Percentiles rank a stretch among this genome's conserved stretches.
These are phyloP conservation scores for Ceratina calcarata DNA, from an alignment of 1,140 invertebrate species.

Conservation along the genomic window DNA sequence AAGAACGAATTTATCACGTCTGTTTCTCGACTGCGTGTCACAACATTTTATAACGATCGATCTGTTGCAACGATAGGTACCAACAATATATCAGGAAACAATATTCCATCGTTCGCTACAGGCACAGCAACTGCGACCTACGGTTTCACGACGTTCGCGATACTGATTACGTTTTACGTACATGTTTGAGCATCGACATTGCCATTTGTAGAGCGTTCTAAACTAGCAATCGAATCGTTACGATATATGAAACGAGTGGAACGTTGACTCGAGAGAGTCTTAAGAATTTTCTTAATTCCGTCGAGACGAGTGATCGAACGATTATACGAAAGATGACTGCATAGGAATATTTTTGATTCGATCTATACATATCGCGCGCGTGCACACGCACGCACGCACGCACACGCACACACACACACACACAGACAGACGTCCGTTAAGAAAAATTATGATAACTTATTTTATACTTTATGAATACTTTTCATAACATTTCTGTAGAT, in stretches of 20 bases:
- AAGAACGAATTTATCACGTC: neutral
- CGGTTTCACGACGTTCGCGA: slow-evolving; percentile 22
- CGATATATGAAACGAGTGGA: neutral
- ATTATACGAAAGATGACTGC: neutral
- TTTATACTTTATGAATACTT: neutral
- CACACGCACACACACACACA: too few relatives aligned
- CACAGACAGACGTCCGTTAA: neutral
- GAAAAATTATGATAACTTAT: neutral
- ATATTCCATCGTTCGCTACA: slow-evolving; percentile 54
- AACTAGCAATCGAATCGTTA: slow-evolving; percentile 36
- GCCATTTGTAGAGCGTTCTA: neutral
- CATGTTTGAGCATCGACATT: neutral
- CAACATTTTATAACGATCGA: slow-evolving; percentile 2
- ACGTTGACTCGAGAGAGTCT: neutral
- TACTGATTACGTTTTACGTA: neutral
- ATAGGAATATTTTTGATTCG: neutral
- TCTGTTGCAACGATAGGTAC: slow-evolving; percentile 39
- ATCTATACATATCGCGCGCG: neutral
- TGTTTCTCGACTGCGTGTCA: slow-evolving; percentile 6
- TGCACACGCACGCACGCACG: too few relatives aligned
- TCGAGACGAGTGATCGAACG: neutral
- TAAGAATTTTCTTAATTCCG: neutral
- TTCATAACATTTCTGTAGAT: slow-evolving; percentile 24
- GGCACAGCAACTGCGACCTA: slow-evolving; percentile 22
- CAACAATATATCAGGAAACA: slow-evolving; percentile 55